Evolutionary conservation across 1,140 invertebrate species (phyloP).

Genomic region (Diorhabda elongata): DNA sequence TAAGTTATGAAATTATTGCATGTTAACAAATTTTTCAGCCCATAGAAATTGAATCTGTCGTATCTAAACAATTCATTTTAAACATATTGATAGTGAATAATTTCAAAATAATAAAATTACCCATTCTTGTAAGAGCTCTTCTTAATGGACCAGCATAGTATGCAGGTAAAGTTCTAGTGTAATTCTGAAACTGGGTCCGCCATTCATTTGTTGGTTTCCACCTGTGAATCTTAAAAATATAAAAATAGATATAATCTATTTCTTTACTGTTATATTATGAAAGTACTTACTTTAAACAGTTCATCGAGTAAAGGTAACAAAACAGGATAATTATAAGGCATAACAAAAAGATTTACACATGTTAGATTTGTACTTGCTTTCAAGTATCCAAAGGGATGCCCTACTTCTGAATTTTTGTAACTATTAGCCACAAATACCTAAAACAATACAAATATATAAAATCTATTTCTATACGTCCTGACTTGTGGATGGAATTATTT

Average conservation of each 20-base stretch:
- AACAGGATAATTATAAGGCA: slow-evolving; percentile 98
- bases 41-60: no score
- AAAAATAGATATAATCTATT: slow-evolving; percentile 30
- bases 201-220: slow-evolving; percentile 88
- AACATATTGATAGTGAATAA: no score
- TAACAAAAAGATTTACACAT: slow-evolving; percentile 94
- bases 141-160: slow-evolving; percentile 89
- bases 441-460: slow-evolving; percentile 34
- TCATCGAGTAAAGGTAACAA: slow-evolving; percentile 90
- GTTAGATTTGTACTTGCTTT: slow-evolving; percentile 92
- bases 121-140: slow-evolving; percentile 88
- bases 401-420: slow-evolving; percentile 80
- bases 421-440: slow-evolving; percentile 89
- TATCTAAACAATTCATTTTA: no score
- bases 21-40: no score
- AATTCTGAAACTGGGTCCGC: slow-evolving; percentile 87
- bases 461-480: not conserved
- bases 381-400: slow-evolving; percentile 96
- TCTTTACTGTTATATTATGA: not conserved
- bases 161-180: slow-evolving; percentile 89
- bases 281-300: slow-evolving; percentile 62
- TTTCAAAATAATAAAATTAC: slow-evolving; percentile 41
- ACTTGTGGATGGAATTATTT: no score
- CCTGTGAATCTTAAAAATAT: slow-evolving; percentile 63
- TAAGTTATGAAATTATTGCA: no score